Percentiles rank a stretch among this genome's conserved stretches.
phyloP scores from a whole-genome alignment of 2,113 vertebrate species.

The Origma solitaria region DNA sequence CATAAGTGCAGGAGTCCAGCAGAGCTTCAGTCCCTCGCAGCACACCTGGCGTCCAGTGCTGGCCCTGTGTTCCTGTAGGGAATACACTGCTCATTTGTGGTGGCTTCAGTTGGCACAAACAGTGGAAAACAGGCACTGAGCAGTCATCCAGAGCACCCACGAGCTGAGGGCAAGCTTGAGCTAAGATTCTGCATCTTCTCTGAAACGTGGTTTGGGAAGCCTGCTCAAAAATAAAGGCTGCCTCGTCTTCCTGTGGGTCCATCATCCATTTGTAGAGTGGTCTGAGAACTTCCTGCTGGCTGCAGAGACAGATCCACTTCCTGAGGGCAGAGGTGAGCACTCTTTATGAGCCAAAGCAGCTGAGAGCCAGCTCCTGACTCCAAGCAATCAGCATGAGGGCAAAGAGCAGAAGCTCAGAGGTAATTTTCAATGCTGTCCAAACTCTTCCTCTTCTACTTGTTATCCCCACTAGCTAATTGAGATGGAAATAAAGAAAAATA shows the following conservation, averaged over 20 bases:
- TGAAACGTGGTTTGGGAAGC: background rate
- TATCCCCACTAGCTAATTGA: background rate
- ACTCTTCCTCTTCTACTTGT: background rate
- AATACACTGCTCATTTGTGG: background rate
- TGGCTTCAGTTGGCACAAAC: background rate
- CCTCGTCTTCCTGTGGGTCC: background rate
- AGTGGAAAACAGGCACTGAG: background rate
- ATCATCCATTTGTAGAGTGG: background rate
- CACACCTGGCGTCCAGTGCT: background rate
- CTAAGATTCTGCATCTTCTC: background rate
- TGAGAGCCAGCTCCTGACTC: background rate
- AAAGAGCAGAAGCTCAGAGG: background rate
- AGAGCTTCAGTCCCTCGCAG: background rate
- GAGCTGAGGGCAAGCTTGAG: background rate
- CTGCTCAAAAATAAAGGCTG: background rate
- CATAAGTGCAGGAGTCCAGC: background rate
- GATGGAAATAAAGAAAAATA: background rate
- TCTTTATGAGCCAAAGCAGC: accelerated
- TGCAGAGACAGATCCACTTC: background rate
- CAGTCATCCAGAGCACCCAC: background rate
- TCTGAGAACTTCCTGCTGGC: background rate
- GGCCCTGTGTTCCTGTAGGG: background rate
- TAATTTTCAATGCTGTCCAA: background rate
- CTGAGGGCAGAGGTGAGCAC: accelerated
- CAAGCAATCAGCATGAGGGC: background rate